Base-by-base conservation (phyloP, 2,888 invertebrate species). In the Peribatodes rhomboidaria region DNA sequence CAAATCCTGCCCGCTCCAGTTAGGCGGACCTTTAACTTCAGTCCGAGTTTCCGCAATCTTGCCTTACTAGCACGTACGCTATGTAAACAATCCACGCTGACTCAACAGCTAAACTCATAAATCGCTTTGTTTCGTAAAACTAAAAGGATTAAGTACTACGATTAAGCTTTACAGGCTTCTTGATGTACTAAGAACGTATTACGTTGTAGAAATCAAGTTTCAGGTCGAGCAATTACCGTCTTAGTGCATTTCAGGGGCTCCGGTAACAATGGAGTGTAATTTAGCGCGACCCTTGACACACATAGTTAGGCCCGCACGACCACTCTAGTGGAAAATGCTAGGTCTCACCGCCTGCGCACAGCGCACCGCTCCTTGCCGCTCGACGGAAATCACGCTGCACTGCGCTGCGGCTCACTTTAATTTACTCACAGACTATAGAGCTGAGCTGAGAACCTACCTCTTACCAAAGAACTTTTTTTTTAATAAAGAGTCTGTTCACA, bases 201-300 rank as follows among this genome's bases (percentile, higher is more conserved):
- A 42, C 42, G 42, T 20, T 22, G 37, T 27, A 53, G 16, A 53
- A 70, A 71, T 72, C 69, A 66, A 75, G 69, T 71, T 77, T 79
- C 77, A 78, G 77, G 71, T 74, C 64, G 68, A 68, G 67, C 64
- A 75, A 78, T 79, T 74, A 78, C 65, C 71, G 70, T 68, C 76
- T 75, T 70, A 72, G 78, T 80, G 78, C 77, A 78, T 85, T 90
- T 90, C 87, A 89, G 89, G 86, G 84, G 84, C 85, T 85, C 79
- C 7, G 73, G 81, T 83, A 86, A 90, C 86, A 88, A 88, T 87
- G 82, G 87, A 81, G 84, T 84, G 83, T 86, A 85, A 92, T 90
- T 91, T 91, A 92, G 79, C 79, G 78, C 83, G 87, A 89, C 90
- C 92, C 92, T 92, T 92, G 92, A 92, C 92, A 92, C 69, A 90